A percentile compares a stretch with the other conserved stretches of the same genome.
These are phyloP conservation scores for Numida meleagris DNA, from an alignment of 2,113 vertebrate species.

Conservation along the genomic window DNA sequence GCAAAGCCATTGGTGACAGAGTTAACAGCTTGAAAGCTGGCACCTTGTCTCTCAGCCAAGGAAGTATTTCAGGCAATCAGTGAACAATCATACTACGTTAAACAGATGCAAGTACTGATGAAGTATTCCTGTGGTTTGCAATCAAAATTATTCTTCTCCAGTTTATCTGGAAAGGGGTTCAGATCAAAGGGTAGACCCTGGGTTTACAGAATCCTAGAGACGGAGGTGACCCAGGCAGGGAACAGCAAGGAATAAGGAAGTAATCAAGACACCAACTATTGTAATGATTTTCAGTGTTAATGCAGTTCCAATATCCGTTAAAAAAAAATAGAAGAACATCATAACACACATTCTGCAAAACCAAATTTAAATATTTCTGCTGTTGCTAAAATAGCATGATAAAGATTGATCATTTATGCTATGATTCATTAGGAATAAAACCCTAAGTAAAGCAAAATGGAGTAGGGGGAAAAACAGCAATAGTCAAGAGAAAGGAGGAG, in stretches of 20 bases:
- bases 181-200: background rate
- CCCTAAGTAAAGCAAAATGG: background rate
- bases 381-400: background rate
- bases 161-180: background rate
- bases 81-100: background rate
- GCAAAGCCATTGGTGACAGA: background rate
- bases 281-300: background rate
- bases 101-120: background rate
- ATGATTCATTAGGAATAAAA: background rate
- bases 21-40: background rate
- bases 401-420: background rate
- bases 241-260: background rate
- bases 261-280: background rate
- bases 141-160: background rate
- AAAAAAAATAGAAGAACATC: background rate
- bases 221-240: background rate
- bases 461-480: background rate
- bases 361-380: conserved; percentile 5
- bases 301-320: background rate
- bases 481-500: background rate
- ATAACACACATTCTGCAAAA: background rate
- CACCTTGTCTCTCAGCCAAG: background rate
- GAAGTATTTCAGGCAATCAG: background rate
- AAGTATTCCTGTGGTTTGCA: background rate
- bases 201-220: background rate